Evolutionary conservation across 2,888 invertebrate species (phyloP).

Genomic region (Caenorhabditis sp.): DNA sequence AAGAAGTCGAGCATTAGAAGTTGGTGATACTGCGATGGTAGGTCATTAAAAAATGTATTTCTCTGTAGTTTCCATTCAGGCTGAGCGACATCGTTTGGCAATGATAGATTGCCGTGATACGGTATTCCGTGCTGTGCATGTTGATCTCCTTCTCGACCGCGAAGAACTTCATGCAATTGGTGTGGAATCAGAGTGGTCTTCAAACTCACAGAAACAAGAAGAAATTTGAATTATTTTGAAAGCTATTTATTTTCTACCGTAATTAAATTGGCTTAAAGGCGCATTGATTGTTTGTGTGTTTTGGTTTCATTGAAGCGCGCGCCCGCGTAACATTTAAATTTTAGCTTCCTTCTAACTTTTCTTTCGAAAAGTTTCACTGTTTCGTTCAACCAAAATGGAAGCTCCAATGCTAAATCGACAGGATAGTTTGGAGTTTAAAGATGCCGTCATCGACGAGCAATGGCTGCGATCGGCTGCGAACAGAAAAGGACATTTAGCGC

Average conservation of each 20-base stretch:
- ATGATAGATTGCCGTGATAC: constrained; percentile 64
- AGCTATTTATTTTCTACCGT: background rate
- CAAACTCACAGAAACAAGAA: background rate
- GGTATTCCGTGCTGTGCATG: constrained; percentile 59
- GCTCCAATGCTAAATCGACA: constrained; percentile 3
- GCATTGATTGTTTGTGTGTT: background rate
- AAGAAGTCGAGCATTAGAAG: constrained; percentile 48
- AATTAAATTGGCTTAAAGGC: background rate
- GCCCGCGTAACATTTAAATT: background rate
- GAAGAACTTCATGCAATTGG: constrained; percentile 51
- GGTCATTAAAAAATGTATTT: background rate
- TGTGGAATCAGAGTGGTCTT: constrained; percentile 45
- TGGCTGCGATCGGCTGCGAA: constrained; percentile 27
- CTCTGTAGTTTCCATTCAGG: constrained; percentile 45
- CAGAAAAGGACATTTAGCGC: constrained; percentile 37
- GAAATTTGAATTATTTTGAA: background rate
- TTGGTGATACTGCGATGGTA: constrained; percentile 39
- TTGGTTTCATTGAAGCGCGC: background rate
- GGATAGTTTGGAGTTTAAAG: constrained; percentile 40
- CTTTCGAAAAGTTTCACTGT: background rate
- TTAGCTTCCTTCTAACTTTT: background rate
- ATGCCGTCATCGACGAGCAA: constrained; percentile 41
- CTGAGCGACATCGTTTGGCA: constrained; percentile 54
- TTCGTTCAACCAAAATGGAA: background rate
- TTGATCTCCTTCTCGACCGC: constrained; percentile 57